Percentiles rank a stretch among this genome's conserved stretches.
Evolutionary conservation across 2,888 invertebrate species (phyloP).

Genomic region (Holacanthella duospinosa): DNA sequence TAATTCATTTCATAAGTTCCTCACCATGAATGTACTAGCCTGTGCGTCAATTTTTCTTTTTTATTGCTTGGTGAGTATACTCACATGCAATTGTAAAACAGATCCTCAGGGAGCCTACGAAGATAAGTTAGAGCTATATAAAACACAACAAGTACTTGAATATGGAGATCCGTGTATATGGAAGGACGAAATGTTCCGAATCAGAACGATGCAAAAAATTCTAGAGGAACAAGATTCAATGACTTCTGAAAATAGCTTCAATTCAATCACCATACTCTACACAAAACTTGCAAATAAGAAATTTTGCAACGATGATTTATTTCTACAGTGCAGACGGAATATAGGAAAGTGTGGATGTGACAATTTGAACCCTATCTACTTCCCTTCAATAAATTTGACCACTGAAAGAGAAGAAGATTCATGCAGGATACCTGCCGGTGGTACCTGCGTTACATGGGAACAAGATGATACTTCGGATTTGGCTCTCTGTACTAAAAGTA

Average conservation of each 20-base stretch:
- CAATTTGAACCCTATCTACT: not conserved
- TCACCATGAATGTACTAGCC: too few species aligned
- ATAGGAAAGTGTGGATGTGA: not conserved
- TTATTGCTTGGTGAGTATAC: too few species aligned
- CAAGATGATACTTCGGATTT: not conserved
- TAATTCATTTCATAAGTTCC: too few species aligned
- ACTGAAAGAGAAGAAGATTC: not conserved
- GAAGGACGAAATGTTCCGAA: not conserved
- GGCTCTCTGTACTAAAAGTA: not conserved
- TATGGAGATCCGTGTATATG: not conserved
- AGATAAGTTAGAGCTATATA: not conserved
- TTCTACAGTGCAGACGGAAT: not conserved
- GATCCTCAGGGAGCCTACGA: too few species aligned
- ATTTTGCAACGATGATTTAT: not conserved
- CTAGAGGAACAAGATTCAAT: too few species aligned
- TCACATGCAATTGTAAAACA: too few species aligned
- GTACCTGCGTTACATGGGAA: not conserved
- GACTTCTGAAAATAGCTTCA: too few species aligned
- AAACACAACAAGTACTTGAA: not conserved
- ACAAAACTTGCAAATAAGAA: not conserved
- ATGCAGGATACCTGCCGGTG: not conserved
- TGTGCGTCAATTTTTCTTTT: too few species aligned
- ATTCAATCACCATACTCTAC: too few species aligned
- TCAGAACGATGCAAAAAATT: not conserved
- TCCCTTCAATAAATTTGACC: not conserved